These are phyloP conservation scores for Pluvianellus socialis DNA, from an alignment of 2,113 vertebrate genomes.

Conservation along the genomic window DNA sequence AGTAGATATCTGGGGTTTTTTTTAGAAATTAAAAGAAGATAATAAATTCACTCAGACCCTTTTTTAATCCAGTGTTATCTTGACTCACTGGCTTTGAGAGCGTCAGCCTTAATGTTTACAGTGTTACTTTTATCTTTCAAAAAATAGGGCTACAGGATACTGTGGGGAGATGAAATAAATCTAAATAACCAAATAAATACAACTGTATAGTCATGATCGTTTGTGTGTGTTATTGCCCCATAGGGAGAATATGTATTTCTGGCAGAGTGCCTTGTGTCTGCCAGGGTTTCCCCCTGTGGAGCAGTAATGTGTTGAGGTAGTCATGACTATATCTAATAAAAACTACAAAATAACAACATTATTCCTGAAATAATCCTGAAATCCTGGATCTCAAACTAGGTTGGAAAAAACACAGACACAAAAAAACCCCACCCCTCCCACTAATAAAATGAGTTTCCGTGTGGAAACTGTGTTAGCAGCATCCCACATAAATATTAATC, in stretches of 20 bases:
- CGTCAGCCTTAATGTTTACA: neutral
- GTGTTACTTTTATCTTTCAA: neutral
- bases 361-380: neutral
- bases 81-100: neutral
- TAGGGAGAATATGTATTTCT: neutral
- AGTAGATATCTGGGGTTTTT: accelerated
- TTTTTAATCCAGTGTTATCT: neutral
- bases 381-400: neutral
- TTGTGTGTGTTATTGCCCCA: neutral
- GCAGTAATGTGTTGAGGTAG: neutral
- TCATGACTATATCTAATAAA: neutral
- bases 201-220: neutral
- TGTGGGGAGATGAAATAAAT: neutral
- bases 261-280: neutral
- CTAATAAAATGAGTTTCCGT: neutral
- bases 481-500: neutral
- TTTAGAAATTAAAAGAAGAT: neutral
- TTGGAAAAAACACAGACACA: neutral
- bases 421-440: accelerated
- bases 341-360: neutral
- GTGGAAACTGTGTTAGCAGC: neutral
- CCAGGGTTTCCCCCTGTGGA: neutral
- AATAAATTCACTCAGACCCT: neutral
- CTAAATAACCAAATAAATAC: conserved; percentile 10
- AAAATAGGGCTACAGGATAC: neutral